phyloP scores from a whole-genome alignment of 2,888 invertebrate species.

The Xestia ashworthii region DNA sequence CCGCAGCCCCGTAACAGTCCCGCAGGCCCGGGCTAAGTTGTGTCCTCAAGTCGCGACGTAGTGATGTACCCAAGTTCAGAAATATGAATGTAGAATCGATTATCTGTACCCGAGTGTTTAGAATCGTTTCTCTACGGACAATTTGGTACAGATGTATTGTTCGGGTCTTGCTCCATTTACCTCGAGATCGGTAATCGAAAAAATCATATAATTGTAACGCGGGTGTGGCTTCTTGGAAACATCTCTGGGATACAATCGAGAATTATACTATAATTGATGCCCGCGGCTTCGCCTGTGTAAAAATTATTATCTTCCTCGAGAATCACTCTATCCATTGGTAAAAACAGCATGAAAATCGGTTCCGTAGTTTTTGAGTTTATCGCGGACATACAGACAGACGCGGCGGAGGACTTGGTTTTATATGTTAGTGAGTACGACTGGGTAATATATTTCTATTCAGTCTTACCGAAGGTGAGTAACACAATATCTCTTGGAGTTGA shows the following conservation, averaged over 20 bases:
- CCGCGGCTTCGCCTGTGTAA: no score
- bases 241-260: not conserved
- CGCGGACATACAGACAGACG: no score
- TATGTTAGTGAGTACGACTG: no score
- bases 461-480: not conserved
- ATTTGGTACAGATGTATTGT: slow-evolving; percentile 62
- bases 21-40: no score
- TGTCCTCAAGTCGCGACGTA: not conserved
- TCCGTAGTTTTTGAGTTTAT: no score
- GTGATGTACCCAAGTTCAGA: slow-evolving; percentile 1
- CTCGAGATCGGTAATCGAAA: slow-evolving; percentile 38
- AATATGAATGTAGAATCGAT: slow-evolving; percentile 52
- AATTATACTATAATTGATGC: not conserved
- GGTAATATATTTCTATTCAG: not conserved
- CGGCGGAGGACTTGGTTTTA: no score
- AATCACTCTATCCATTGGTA: no score
- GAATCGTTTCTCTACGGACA: slow-evolving; percentile 55
- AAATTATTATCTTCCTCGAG: no score
- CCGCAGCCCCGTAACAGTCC: no score
- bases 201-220: slow-evolving; percentile 19
- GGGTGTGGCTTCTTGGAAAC: slow-evolving; percentile 48
- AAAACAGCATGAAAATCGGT: no score
- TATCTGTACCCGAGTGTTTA: slow-evolving; percentile 43
- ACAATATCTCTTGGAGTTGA: not conserved
- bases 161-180: slow-evolving; percentile 59